These are phyloP conservation scores for Paraplagusia blochii DNA, from an alignment of 2,113 vertebrate species.

Conservation along the genomic window DNA sequence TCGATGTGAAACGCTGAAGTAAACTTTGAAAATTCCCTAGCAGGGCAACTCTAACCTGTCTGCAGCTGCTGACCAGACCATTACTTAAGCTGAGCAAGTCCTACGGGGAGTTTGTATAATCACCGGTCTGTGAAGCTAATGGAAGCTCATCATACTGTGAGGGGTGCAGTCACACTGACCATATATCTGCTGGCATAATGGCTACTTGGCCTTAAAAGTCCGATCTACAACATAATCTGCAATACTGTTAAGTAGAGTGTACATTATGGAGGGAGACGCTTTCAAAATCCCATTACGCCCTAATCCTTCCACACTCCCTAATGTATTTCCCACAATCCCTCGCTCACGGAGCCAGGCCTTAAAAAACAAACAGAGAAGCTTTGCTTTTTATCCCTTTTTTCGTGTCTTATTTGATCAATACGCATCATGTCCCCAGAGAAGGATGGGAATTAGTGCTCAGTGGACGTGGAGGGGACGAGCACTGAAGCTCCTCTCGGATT, in stretches of 20 bases:
- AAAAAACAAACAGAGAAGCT: constrained; percentile 78
- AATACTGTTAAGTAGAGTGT: constrained; percentile 79
- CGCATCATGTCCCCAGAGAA: constrained; percentile 60
- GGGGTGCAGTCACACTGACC: constrained; percentile 73
- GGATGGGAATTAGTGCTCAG: constrained; percentile 46
- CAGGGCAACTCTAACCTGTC: constrained; percentile 54
- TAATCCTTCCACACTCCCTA: constrained; percentile 79
- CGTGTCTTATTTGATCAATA: constrained; percentile 72
- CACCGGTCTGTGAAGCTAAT: constrained; percentile 73
- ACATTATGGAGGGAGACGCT: constrained; percentile 78
- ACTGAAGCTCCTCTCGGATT: constrained; percentile 59
- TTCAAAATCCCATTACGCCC: constrained; percentile 82
- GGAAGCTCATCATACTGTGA: constrained; percentile 73
- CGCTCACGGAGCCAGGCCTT: constrained; percentile 56
- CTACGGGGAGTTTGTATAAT: constrained; percentile 71
- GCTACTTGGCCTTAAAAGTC: constrained; percentile 80
- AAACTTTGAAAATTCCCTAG: constrained; percentile 57
- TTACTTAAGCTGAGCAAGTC: constrained; percentile 70
- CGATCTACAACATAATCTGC: constrained; percentile 81
- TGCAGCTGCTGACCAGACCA: constrained; percentile 66
- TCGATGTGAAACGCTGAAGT: constrained; percentile 50
- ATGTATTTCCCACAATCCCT: constrained; percentile 78
- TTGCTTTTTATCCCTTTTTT: constrained; percentile 76
- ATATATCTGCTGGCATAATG: constrained; percentile 76
- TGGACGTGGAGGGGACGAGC: constrained; percentile 42